Conservation (phyloP, 2,797 vertebrate genomes). For the Acrocephalus scirpaceus region DNA sequence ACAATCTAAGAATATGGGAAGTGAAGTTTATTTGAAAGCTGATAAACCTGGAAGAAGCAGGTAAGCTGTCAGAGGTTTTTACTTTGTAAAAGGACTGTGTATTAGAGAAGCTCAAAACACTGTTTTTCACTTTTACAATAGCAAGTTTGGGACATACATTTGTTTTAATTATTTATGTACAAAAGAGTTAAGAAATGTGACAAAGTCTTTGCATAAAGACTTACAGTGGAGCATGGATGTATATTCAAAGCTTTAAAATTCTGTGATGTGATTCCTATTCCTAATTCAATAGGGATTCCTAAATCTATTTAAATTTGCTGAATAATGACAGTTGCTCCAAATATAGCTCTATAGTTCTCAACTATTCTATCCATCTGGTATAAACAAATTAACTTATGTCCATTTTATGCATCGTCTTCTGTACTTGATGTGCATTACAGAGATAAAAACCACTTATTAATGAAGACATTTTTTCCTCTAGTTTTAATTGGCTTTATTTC, state of each 20-base stretch:
- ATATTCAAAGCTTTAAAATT: background rate
- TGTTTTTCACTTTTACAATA: background rate
- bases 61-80: background rate
- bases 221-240: background rate
- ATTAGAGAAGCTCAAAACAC: background rate
- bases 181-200: background rate
- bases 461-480: background rate
- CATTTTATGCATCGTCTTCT: background rate
- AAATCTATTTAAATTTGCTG: background rate
- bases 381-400: background rate
- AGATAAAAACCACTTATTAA: background rate
- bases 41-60: background rate
- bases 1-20: background rate
- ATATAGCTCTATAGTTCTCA: background rate
- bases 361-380: background rate
- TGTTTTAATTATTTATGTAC: background rate
- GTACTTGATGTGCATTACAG: background rate
- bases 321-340: background rate
- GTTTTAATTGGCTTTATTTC: background rate
- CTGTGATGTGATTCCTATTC: background rate
- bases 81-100: background rate
- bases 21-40: background rate
- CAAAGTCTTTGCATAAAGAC: background rate
- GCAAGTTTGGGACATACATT: background rate
- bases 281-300: background rate